phyloP scores from a whole-genome alignment of 2,797 vertebrate genomes.

The Adrianichthys oophorus region DNA sequence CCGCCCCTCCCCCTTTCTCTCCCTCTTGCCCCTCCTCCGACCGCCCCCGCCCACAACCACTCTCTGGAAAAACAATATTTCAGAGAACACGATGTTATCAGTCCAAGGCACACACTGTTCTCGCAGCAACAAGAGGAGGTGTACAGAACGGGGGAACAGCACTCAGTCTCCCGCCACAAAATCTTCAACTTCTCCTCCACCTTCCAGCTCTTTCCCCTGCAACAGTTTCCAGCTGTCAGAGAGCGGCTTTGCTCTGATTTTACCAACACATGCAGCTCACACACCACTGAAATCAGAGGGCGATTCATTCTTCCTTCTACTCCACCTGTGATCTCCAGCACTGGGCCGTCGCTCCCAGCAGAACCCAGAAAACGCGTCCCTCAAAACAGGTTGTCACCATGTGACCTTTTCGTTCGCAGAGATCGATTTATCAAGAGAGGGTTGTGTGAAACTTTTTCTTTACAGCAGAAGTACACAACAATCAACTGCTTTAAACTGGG shows the following conservation, averaged over 20 bases:
- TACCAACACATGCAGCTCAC: background rate
- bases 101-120: slow-evolving; percentile 12
- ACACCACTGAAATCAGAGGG: slow-evolving; percentile 32
- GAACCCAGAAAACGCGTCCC: slow-evolving; percentile 26
- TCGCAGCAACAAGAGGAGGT: background rate
- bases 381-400: background rate
- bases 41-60: slow-evolving; percentile 39
- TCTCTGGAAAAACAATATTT: slow-evolving; percentile 49
- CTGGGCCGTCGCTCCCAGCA: slow-evolving; percentile 43
- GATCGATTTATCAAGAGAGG: slow-evolving; percentile 2
- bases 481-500: too few species aligned
- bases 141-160: background rate
- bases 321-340: slow-evolving; percentile 59
- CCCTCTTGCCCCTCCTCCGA: background rate
- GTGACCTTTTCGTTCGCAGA: too few species aligned
- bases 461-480: background rate
- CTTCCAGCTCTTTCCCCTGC: background rate
- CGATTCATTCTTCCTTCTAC: background rate
- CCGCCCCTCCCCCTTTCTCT: slow-evolving; percentile 11
- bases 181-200: slow-evolving; percentile 29
- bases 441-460: background rate
- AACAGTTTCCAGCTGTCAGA: slow-evolving; percentile 58
- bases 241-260: slow-evolving; percentile 22
- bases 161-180: slow-evolving; percentile 26
- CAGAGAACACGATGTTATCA: slow-evolving; percentile 20